Evolutionary conservation across 2,888 invertebrate genomes (phyloP).

Genomic region (Drosophila mulleri): DNA sequence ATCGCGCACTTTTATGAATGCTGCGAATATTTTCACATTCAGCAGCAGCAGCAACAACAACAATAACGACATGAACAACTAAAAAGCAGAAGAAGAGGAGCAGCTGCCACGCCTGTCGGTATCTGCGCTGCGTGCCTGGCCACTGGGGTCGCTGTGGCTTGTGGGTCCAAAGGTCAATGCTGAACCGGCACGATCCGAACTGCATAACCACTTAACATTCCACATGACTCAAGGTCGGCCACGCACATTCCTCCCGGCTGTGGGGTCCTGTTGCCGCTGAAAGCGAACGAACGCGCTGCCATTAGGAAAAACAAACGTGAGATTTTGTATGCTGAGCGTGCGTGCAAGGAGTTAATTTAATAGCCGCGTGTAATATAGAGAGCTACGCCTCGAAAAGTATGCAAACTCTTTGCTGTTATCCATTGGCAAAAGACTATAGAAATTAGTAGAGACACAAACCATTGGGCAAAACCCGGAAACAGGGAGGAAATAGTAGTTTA

Average conservation of each 20-base stretch:
- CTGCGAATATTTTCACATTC: constrained; percentile 39
- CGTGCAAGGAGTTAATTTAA: background rate
- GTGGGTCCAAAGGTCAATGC: constrained; percentile 62
- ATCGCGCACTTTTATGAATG: constrained; percentile 62
- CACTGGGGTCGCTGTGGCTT: constrained; percentile 55
- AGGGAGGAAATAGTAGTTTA: background rate
- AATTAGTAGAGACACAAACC: constrained; percentile 36
- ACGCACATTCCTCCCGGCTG: background rate
- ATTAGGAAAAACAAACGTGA: constrained; percentile 7
- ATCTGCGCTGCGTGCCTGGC: constrained; percentile 62
- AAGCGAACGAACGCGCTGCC: constrained; percentile 5
- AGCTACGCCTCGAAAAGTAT: constrained; percentile 36
- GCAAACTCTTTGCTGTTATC: constrained; percentile 18
- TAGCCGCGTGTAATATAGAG: constrained; percentile 1
- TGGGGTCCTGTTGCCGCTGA: constrained; percentile 13
- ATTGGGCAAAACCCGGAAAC: background rate
- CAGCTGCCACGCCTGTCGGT: constrained; percentile 35
- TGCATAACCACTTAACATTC: constrained; percentile 43
- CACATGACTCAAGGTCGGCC: constrained; percentile 54
- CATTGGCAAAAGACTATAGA: background rate
- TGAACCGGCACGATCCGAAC: constrained; percentile 58
- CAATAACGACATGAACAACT: background rate
- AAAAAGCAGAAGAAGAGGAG: background rate
- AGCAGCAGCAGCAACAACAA: constrained; percentile 6
- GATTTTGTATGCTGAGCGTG: constrained; percentile 5